Evolutionary conservation across 1,140 invertebrate genomes (phyloP), one percentile per base, ranked within the genome.

Genomic region (Drosophila nigrodunni): DNA sequence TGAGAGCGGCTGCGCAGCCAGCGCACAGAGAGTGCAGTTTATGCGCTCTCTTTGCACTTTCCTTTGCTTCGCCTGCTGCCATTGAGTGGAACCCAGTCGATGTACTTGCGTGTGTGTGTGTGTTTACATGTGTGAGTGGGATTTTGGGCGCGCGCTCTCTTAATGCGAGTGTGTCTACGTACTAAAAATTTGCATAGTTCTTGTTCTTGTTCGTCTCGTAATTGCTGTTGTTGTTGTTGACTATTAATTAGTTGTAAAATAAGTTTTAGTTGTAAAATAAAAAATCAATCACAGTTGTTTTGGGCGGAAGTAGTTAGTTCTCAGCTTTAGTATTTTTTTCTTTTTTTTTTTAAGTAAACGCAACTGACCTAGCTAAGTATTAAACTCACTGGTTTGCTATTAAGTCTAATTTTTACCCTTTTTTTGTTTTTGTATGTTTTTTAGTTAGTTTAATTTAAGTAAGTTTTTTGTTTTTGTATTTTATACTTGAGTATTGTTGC

Each of bases 211-310:
- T 59, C 52, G 57, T 55, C 25, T 30, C 25, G 25, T 30, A 30
- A 47, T 41, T 55, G 41, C 74, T 69, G 46, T 47, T 69, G 46
- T 47, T 11, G 15, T 71, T 70, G 64, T 49, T 83, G 73, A 83
- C 80, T 83, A 83, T 81, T 68, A 52, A 44, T 60, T 70, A 76
- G 77, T 34, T 71, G 71, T 82, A 75, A 82, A 82, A 70, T 86
- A 82, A 79, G 77, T 87, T 77, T 78, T 77, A 79, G 76, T 58
- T 65, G 58, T 59, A 66, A 70, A 89, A 68, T 77, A 82, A 87
- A 88, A 91, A 88, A 88, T 92, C 90, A 92, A 92, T 92, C 90
- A 92, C 90, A 92, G 90, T 92, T 92, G 90, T 92, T 92, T 74
- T 92, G 90, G 90, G 90, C 90, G 90, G 90, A 92, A 86, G 83